phyloP scores from a whole-genome alignment of 2,797 vertebrate genomes.

The Chaunax sp. region DNA sequence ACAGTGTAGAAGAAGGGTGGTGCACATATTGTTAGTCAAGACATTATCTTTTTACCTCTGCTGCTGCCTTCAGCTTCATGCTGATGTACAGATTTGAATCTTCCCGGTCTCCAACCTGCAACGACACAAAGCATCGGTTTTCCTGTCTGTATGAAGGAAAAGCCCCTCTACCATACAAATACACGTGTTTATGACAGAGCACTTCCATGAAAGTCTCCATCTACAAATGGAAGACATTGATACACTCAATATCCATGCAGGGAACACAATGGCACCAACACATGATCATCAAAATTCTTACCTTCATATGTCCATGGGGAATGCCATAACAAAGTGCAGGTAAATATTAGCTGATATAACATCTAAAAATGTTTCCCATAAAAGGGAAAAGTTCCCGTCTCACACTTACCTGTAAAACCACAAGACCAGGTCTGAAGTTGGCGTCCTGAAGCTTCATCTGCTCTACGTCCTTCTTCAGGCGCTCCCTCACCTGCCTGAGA shows the following conservation, averaged over 20 bases:
- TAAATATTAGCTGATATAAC: conserved; percentile 3
- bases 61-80: conserved; percentile 96
- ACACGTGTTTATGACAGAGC: not conserved
- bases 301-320: conserved; percentile 25
- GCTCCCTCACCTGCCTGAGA: conserved; percentile 88
- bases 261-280: conserved; percentile 6
- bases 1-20: not conserved
- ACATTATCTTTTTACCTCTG: conserved; percentile 85
- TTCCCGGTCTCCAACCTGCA: conserved; percentile 94
- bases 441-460: conserved; percentile 88
- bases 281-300: conserved; percentile 22
- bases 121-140: conserved; percentile 22
- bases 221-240: too few relatives aligned
- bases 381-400: not conserved
- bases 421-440: conserved; percentile 92
- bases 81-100: conserved; percentile 98
- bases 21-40: not conserved
- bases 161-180: not conserved
- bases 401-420: conserved; percentile 91
- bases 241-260: conserved; percentile 13
- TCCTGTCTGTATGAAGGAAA: not conserved
- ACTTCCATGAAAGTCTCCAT: not conserved
- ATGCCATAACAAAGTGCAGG: conserved; percentile 19
- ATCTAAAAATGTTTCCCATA: not conserved
- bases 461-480: conserved; percentile 89